A percentile compares a stretch with the other conserved stretches of the same genome.
Evolutionary conservation across 2,888 invertebrate species (phyloP).

Genomic region (Pseudococcus viburni): DNA sequence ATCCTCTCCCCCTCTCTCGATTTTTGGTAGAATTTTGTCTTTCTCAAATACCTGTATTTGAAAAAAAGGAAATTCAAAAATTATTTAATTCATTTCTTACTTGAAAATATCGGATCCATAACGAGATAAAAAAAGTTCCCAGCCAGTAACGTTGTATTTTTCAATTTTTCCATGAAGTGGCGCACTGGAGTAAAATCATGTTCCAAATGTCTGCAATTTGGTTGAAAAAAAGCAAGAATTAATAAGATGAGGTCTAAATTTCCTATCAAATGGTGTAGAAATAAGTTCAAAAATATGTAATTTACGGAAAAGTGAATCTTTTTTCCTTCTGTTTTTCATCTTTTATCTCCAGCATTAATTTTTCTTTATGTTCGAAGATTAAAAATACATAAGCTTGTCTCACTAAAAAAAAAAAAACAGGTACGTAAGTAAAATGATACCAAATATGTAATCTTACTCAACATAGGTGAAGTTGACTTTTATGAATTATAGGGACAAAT

Average conservation of each 20-base stretch:
- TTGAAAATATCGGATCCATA: neutral
- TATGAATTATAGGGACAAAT: too few relatives aligned
- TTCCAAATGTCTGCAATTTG: conserved; percentile 22
- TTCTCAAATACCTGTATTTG: neutral
- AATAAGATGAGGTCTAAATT: too few relatives aligned
- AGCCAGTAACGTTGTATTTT: neutral
- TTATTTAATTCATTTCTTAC: neutral
- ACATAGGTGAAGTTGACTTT: too few relatives aligned
- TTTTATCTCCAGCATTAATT: neutral
- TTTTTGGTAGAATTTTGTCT: neutral
- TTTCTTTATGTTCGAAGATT: conserved; percentile 18
- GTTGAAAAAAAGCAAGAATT: neutral
- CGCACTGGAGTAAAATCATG: conserved; percentile 27
- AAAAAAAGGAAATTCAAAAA: neutral
- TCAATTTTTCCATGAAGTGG: neutral
- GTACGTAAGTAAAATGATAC: neutral
- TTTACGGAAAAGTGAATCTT: conserved; percentile 25
- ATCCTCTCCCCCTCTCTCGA: too few relatives aligned
- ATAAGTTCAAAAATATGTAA: too few relatives aligned
- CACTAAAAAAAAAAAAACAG: neutral
- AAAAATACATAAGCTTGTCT: conserved; percentile 21
- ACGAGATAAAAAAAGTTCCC: conserved; percentile 36
- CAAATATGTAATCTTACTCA: too few relatives aligned
- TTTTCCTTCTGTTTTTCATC: conserved; percentile 20
- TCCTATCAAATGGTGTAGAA: too few relatives aligned